phyloP scores from a whole-genome alignment of 2,888 invertebrate species.

The Sesia apiformis region DNA sequence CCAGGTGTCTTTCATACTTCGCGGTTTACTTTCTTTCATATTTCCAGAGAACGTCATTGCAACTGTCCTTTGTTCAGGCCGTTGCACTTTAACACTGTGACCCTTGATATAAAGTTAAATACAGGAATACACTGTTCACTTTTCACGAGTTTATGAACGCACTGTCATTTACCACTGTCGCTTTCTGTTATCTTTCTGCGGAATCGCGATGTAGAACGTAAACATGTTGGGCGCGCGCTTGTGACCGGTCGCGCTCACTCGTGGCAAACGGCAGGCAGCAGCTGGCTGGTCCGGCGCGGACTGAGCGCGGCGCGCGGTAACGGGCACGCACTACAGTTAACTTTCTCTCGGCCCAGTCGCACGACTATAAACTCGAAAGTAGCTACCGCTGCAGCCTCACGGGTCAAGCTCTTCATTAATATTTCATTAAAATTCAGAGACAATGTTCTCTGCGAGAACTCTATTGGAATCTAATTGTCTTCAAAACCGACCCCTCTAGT shows the following conservation, averaged over 20 bases:
- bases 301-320: conserved; percentile 31
- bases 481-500: too few relatives aligned
- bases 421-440: conserved; percentile 9
- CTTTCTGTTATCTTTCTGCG: conserved; percentile 50
- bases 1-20: conserved; percentile 59
- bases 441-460: too few relatives aligned
- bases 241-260: conserved; percentile 1
- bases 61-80: conserved; percentile 33
- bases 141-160: conserved; percentile 22
- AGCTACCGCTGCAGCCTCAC: conserved; percentile 42
- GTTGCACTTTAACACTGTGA: conserved; percentile 45
- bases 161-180: conserved; percentile 49
- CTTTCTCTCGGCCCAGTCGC: conserved; percentile 62
- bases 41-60: conserved; percentile 63
- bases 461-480: too few relatives aligned
- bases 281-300: conserved; percentile 17
- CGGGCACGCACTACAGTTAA: conserved; percentile 72
- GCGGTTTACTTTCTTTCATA: conserved; percentile 64
- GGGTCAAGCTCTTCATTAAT: conserved; percentile 60
- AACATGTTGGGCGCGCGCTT: conserved; percentile 24
- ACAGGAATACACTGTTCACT: conserved; percentile 17
- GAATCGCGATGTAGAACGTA: conserved; percentile 30
- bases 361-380: conserved; percentile 63
- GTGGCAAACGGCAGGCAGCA: conserved; percentile 10
- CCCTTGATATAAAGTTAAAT: conserved; percentile 17